Percentiles rank a stretch among this genome's conserved stretches.
Conservation (phyloP, 2,113 vertebrate species). For the Plectropomus leopardus region DNA sequence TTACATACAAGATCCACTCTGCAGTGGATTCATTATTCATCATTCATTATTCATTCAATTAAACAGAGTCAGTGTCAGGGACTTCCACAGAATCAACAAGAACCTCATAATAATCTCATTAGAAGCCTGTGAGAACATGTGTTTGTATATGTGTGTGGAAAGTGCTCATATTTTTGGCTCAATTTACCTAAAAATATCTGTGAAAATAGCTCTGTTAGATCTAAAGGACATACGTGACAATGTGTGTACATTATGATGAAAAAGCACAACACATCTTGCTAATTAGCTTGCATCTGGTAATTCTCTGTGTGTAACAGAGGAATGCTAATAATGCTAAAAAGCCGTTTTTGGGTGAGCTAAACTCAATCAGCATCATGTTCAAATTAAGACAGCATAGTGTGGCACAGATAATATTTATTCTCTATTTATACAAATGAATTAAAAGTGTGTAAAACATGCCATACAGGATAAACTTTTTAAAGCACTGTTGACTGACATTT, state of each 20-base stretch:
- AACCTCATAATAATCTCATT: slow-evolving; percentile 32
- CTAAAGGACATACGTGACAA: neutral
- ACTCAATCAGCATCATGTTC: too few species aligned
- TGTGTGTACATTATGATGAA: neutral
- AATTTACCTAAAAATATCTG: neutral
- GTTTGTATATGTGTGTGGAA: neutral
- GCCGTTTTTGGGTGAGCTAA: too few species aligned
- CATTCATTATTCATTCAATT: slow-evolving; percentile 49
- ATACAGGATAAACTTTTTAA: too few species aligned
- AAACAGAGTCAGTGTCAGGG: slow-evolving; percentile 25
- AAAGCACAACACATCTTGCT: neutral
- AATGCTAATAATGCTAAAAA: too few species aligned
- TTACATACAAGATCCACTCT: slow-evolving; percentile 18
- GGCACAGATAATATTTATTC: too few species aligned
- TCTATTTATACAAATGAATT: too few species aligned
- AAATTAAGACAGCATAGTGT: too few species aligned
- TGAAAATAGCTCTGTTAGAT: neutral
- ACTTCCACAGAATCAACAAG: slow-evolving; percentile 35
- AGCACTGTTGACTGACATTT: too few species aligned
- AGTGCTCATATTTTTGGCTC: neutral
- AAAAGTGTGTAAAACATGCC: too few species aligned
- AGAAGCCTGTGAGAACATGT: slow-evolving; percentile 13
- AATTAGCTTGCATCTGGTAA: neutral
- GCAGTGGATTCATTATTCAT: slow-evolving; percentile 46
- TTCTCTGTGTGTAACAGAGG: neutral